phyloP scores from a whole-genome alignment of 2,888 invertebrate species.

The Drosophila atroscutellata region DNA sequence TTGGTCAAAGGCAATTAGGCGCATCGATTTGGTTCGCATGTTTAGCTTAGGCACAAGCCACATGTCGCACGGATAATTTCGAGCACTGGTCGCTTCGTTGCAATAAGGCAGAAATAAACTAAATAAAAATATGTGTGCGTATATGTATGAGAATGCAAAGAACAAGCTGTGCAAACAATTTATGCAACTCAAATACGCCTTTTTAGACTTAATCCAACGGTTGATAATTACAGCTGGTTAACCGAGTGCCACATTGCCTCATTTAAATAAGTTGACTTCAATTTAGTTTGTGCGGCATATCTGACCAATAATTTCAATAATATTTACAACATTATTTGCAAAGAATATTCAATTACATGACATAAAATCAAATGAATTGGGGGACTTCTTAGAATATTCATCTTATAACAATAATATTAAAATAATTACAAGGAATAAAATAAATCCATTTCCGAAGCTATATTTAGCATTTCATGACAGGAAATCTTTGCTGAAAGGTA shows the following conservation, averaged over 20 bases:
- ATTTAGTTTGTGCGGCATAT: background rate
- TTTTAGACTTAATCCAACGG: conserved; percentile 12
- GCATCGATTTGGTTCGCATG: conserved; percentile 69
- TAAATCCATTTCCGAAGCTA: background rate
- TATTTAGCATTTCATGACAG: background rate
- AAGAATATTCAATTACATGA: background rate
- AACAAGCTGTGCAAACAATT: conserved; percentile 60
- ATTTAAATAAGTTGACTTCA: background rate
- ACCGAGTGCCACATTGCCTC: background rate
- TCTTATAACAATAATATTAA: background rate
- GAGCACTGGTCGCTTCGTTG: conserved; percentile 17
- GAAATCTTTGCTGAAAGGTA: background rate
- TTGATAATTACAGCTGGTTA: conserved; percentile 9
- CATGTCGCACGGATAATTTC: conserved; percentile 60
- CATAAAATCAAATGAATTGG: background rate
- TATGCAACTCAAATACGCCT: conserved; percentile 36
- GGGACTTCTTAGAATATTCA: background rate
- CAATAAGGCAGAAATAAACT: conserved; percentile 18
- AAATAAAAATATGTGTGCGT: conserved; percentile 2
- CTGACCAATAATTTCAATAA: background rate
- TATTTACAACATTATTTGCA: background rate
- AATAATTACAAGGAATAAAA: background rate
- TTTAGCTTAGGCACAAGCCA: conserved; percentile 57
- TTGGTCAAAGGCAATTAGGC: conserved; percentile 72
- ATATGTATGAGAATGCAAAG: background rate